Conservation (phyloP, 2,797 vertebrate species). For the Squalus acanthias region DNA sequence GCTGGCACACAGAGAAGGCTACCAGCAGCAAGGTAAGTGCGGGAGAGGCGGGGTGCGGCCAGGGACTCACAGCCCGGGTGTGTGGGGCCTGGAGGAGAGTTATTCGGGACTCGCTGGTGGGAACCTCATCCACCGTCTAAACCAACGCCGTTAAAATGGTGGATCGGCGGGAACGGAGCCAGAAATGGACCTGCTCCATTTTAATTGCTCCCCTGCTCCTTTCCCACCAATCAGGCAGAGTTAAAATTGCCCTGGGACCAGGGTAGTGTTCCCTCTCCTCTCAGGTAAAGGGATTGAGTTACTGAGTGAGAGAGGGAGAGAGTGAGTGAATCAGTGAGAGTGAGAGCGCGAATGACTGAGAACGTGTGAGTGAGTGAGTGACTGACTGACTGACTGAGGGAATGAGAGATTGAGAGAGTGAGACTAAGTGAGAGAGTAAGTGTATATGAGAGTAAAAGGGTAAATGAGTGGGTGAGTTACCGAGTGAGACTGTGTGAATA, state of each 20-base stretch:
- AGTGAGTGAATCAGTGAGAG: neutral
- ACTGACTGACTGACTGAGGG: too few species aligned
- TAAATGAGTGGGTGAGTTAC: neutral
- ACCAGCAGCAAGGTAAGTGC: neutral
- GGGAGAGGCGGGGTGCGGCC: neutral
- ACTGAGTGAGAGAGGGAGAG: neutral
- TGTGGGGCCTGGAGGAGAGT: neutral
- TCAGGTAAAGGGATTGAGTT: neutral
- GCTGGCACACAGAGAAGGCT: neutral
- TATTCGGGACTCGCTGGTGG: neutral
- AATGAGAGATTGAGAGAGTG: neutral
- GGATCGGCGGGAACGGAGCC: neutral
- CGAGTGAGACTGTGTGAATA: neutral
- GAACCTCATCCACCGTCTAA: neutral
- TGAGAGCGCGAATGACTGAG: neutral
- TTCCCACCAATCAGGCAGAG: neutral
- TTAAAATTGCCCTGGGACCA: too few species aligned
- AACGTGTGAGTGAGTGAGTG: neutral
- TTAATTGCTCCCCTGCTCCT: neutral
- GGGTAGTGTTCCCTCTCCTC: too few species aligned
- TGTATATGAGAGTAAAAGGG: neutral
- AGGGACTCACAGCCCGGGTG: neutral
- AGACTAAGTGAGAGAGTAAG: neutral
- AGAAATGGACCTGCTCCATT: neutral
- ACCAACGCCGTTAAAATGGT: neutral